Evolutionary conservation across 2,113 vertebrate species (phyloP).

Genomic region (Motacilla tschutschensis): DNA sequence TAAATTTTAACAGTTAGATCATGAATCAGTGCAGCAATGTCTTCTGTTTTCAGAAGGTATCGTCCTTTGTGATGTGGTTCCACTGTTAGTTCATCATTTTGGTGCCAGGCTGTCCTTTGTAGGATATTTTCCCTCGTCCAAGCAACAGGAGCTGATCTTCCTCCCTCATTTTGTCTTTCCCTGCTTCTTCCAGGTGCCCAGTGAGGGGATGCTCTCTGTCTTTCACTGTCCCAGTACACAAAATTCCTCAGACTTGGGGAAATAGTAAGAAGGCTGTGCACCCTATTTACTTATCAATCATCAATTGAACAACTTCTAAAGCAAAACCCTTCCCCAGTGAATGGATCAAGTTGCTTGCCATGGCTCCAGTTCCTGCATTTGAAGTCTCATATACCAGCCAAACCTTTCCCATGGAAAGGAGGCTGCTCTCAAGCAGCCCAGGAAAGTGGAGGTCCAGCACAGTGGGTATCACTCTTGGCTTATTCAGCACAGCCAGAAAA

Average conservation of each 20-base stretch:
- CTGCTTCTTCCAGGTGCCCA: neutral
- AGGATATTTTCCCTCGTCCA: neutral
- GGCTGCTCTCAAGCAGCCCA: neutral
- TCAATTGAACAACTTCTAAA: neutral
- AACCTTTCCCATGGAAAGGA: neutral
- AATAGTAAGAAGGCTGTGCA: neutral
- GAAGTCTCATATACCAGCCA: neutral
- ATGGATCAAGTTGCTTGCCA: neutral
- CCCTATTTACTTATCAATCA: neutral
- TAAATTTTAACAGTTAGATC: neutral
- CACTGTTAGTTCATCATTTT: neutral
- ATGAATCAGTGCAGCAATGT: neutral
- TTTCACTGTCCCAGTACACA: neutral
- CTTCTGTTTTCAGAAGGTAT: neutral
- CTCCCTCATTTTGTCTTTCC: neutral
- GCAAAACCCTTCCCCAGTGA: neutral
- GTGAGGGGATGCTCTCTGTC: neutral
- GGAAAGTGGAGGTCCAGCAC: neutral
- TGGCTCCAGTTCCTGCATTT: neutral
- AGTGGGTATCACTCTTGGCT: fast-evolving
- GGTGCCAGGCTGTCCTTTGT: neutral
- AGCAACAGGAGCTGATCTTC: neutral
- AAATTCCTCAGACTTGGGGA: neutral
- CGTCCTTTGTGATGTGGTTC: neutral
- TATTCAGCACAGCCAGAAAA: neutral